Evolutionary conservation across 92 coral and sea anemone genomes (phyloP), one percentile per base, ranked within the genome.

Genomic region (Zoanthus solanderi): DNA sequence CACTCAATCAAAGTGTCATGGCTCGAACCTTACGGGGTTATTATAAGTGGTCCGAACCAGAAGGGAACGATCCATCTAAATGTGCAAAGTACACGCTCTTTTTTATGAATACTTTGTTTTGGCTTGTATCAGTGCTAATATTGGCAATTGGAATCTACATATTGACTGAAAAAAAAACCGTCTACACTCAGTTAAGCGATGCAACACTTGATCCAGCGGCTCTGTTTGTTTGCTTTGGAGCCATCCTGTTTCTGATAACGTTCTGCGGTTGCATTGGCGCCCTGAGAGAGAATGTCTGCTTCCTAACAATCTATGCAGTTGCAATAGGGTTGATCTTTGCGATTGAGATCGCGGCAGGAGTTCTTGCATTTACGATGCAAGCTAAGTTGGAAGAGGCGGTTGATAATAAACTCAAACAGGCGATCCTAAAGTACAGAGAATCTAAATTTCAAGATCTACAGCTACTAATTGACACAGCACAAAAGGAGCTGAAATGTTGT

Each of bases 191-290:
- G 23, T 71, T 96, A 17, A 94, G 91, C 13, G 95, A 93, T 42
- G 57, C 94, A 17, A 88, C 89, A 66, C 88, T 90, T 23, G 97
- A 96, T 67, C 99, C 99, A 0, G 98, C 95, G 0, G 92, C 92
- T 0, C 34, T 96, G 54, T 83, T 95, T 23, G 87, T 92, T 2
- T 92, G 69, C 16, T 74, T 96, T 10, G 99, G 99, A 2, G 91
- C 93, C 0, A 50, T 97, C 0, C 30, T 95, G 87, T 93, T 95
- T 71, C 89, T 97, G 53, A 86, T 97, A 18, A 95, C 99, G 0
- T 95, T 97, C 73, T 90, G 96, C 32, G 99, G 99, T 1, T 96
- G 98, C 15, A 88, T 94, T 9, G 99, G 99, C 16, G 95, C 99
- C 9, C 84, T 97, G 42, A 94, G 99, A 4, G 99, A 97, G 84